Evolutionary conservation across 2,888 invertebrate genomes (phyloP), one percentile per base, ranked within the genome.

Genomic region (Spodoptera picta): DNA sequence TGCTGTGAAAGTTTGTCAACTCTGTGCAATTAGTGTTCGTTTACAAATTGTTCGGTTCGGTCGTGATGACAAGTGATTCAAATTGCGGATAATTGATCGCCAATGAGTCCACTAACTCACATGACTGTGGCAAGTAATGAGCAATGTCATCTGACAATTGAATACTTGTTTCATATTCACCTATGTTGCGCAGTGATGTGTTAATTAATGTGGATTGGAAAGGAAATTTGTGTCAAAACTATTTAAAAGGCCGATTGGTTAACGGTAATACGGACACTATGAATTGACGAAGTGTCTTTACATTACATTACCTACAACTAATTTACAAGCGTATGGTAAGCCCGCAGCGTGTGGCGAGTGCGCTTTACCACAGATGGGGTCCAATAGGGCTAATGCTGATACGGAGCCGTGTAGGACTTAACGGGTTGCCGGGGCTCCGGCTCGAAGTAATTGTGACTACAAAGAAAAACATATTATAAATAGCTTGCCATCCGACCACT

Each of bases 71-170:
- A 88, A 91, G 90, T 92, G 91, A 82, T 85, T 90, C 89, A 87
- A 93, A 93, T 92, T 90, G 89, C 82, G 81, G 86, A 88, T 92
- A 92, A 93, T 92, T 93, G 92, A 89, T 92, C 88, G 81, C 82
- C 88, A 90, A 91, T 90, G 87, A 89, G 84, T 83, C 77, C 74
- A 81, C 79, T 83, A 86, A 87, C 85, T 87, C 85, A 86, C 83
- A 80, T 87, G 87, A 84, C 83, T 84, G 85, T 86, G 87, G 85
- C 86, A 84, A 85, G 82, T 87, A 83, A 84, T 82, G 77, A 80
- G 76, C 76, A 72, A 68, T 80, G 77, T 77, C 79, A 76, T 73
- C 53, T 77, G 69, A 77, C 79, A 75, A 80, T 81, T 75, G 77
- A 68, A 65, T 65, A 70, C 65, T 73, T 78, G 76, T 75, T 80